Percentiles rank a stretch among this genome's conserved stretches.
Evolutionary conservation across 2,797 vertebrate genomes (phyloP).

Genomic region (Sebastes reedi): DNA sequence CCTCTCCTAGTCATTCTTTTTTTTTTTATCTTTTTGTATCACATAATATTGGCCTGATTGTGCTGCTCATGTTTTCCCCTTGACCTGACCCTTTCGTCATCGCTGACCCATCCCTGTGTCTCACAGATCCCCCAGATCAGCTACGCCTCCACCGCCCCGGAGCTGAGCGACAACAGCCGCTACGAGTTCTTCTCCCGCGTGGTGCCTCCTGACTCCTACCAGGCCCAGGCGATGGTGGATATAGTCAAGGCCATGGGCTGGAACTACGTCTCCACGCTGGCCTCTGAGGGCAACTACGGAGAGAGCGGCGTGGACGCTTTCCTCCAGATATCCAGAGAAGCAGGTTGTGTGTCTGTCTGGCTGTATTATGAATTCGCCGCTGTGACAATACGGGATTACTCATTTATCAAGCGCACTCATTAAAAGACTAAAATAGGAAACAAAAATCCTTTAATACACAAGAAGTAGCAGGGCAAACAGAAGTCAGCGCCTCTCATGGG

Average conservation of each 20-base stretch:
- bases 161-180: conserved; percentile 92
- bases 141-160: conserved; percentile 93
- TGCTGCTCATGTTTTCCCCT: conserved; percentile 43
- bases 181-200: conserved; percentile 95
- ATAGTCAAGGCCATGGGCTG: conserved; percentile 93
- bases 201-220: conserved; percentile 93
- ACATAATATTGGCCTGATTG: conserved; percentile 46
- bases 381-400: conserved; percentile 35
- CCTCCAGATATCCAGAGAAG: conserved; percentile 91
- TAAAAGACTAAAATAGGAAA: conserved; percentile 45
- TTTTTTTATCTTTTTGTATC: conserved; percentile 43
- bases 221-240: conserved; percentile 95
- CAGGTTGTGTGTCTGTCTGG: conserved; percentile 77
- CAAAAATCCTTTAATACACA: conserved; percentile 43
- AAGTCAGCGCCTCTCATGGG: conserved; percentile 6
- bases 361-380: background rate
- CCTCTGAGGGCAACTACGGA: conserved; percentile 93
- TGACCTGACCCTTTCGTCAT: conserved; percentile 30
- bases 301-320: conserved; percentile 94
- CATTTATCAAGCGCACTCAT: conserved; percentile 36
- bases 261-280: conserved; percentile 93
- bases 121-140: conserved; percentile 96
- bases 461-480: conserved; percentile 16
- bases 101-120: conserved; percentile 33
- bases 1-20: conserved; percentile 20